These are phyloP conservation scores for Urocitellus parryii DNA, from an alignment of 2,113 vertebrate species.

Conservation along the genomic window DNA sequence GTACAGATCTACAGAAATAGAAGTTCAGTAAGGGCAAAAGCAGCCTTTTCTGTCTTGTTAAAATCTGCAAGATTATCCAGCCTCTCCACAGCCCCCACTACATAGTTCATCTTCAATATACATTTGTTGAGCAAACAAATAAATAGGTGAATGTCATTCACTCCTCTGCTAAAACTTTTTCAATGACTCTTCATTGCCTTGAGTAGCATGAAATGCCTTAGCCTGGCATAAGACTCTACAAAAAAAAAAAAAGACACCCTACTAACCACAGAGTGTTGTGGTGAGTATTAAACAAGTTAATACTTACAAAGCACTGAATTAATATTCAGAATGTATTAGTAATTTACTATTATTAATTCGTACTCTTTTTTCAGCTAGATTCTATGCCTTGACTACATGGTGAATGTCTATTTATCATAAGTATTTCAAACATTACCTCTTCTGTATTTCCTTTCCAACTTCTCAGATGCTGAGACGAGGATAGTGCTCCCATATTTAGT, in stretches of 20 bases:
- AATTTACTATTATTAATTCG: background rate
- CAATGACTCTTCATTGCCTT: background rate
- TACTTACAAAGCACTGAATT: background rate
- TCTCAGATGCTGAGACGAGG: background rate
- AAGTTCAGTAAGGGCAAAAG: background rate
- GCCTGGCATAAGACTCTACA: background rate
- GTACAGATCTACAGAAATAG: background rate
- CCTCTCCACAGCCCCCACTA: background rate
- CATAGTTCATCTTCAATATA: background rate
- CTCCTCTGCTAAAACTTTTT: background rate
- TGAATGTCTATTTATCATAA: background rate
- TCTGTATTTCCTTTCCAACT: background rate
- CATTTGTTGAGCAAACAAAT: background rate
- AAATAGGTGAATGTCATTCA: background rate
- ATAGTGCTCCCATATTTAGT: background rate
- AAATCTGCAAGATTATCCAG: background rate
- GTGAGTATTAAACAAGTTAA: background rate
- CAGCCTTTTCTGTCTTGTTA: background rate
- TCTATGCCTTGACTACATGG: background rate
- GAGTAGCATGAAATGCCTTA: background rate
- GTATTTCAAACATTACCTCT: background rate
- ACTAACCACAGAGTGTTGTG: background rate
- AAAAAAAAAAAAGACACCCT: background rate
- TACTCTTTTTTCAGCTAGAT: background rate
- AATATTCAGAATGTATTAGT: background rate